Base-by-base conservation (phyloP, 2,113 vertebrate species). In the Glaucomys volans region DNA sequence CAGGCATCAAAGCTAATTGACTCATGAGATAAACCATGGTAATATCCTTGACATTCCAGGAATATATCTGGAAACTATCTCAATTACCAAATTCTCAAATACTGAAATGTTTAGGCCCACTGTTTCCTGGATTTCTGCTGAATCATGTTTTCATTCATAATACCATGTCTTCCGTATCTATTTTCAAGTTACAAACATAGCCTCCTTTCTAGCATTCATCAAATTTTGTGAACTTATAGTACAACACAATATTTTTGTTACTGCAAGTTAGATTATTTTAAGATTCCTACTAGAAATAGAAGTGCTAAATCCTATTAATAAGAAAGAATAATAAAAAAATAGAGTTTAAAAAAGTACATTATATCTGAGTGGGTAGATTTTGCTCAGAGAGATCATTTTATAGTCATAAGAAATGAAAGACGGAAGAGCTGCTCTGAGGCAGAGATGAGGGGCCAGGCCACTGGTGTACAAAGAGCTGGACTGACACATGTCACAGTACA, bases 41-140 rank as follows among this genome's bases (percentile, higher is more conserved):
- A 91, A 87, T 80, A 47, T n/a, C 67, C 44, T 96, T 57, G 91
- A 37, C 76, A 96, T 92, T 96, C 74, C 67, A 86, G 77, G 57
- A 92, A 59, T 67, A 95, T 7, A 47, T 95, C 91, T 96, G 91
- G 67, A 96, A 87, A 85, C 42, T 14, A 42, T 97, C 95, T 92
- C 88, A 85, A 69, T 88, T 74, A 47, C 76, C 67, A 57, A 66
- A 57, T 84, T 88, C 62, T 71, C 47, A n/a, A 86, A 76, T 62
- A 35, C 59, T 44, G 77, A 86, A 81, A 71, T 64, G 57, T 77
- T 26, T 52, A 77, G 35, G 40, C 71, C 54, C 40, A 17, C 20
- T 79, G 2, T 30, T 64, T 82, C 50, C 91, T 79, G 84, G 71
- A n/a, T 79, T 91, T 95, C 76, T 91, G 88, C 93, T 77, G 76